phyloP scores from a whole-genome alignment of 2,797 vertebrate species.

The Eurystomus glaucurus region DNA sequence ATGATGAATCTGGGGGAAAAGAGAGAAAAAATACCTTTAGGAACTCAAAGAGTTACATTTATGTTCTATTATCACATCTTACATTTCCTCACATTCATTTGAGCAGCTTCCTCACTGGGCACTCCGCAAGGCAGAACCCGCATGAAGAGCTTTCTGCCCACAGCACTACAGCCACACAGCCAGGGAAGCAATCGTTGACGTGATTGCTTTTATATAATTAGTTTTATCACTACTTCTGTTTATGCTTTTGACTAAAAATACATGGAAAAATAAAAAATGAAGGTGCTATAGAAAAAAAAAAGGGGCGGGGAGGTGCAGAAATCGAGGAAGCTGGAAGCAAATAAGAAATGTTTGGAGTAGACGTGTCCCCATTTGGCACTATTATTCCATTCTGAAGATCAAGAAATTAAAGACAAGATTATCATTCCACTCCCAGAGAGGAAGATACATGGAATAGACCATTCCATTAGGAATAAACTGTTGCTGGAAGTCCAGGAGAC shows the following conservation, averaged over 20 bases:
- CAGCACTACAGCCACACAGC: background rate
- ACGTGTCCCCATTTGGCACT: background rate
- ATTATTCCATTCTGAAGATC: background rate
- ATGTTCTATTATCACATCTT: background rate
- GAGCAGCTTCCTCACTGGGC: background rate
- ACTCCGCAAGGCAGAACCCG: background rate
- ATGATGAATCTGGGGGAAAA: slow-evolving; percentile 88
- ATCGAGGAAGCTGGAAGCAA: background rate
- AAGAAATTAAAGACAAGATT: background rate
- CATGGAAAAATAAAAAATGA: accelerated
- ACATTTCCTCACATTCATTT: background rate
- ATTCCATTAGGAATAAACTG: background rate
- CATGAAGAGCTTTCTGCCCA: background rate
- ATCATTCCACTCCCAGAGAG: background rate
- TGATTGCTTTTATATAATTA: background rate
- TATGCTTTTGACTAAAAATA: background rate
- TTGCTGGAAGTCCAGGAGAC: background rate
- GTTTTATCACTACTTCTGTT: background rate
- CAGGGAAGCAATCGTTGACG: background rate
- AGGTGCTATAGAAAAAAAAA: background rate
- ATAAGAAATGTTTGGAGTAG: background rate
- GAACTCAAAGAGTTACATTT: background rate
- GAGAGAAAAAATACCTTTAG: background rate
- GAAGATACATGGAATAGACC: background rate
- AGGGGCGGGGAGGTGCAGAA: accelerated